Conservation (phyloP, 2,113 vertebrate genomes). For the Xenopus laevis region DNA sequence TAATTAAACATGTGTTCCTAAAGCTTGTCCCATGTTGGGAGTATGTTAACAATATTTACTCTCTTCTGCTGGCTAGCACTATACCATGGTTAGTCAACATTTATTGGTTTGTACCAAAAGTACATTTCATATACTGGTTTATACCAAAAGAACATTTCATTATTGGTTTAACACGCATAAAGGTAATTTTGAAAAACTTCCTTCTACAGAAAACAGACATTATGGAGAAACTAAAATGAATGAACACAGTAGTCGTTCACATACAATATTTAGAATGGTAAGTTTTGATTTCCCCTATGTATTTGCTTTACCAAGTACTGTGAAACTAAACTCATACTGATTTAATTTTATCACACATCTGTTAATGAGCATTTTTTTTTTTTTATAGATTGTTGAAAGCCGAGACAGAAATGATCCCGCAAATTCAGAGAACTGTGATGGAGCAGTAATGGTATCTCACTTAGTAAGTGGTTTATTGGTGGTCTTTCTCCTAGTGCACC, state of each 20-base stretch:
- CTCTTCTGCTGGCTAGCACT: too few species aligned
- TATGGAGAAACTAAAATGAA: constrained; percentile 97
- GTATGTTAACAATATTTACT: too few species aligned
- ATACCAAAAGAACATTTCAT: too few species aligned
- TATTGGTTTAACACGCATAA: too few species aligned
- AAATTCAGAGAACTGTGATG: constrained; percentile 75
- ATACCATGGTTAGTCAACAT: too few species aligned
- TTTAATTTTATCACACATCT: background rate
- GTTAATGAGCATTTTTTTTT: background rate
- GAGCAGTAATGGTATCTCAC: constrained; percentile 91
- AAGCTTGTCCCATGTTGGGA: too few species aligned
- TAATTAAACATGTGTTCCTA: too few species aligned
- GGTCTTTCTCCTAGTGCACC: too few species aligned
- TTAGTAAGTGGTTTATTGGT: constrained; percentile 67
- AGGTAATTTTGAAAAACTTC: background rate
- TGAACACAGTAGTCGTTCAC: constrained; percentile 89
- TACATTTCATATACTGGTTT: too few species aligned
- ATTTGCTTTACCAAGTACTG: too few species aligned
- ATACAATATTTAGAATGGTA: constrained; percentile 96
- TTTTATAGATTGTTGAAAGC: constrained; percentile 85
- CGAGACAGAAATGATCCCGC: constrained; percentile 77
- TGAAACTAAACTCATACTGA: too few species aligned
- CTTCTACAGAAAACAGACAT: constrained; percentile 80
- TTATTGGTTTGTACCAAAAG: too few species aligned
- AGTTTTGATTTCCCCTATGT: constrained; percentile 28